Percentiles rank a stretch among this genome's conserved stretches.
Evolutionary conservation across 2,113 vertebrate genomes (phyloP).

Genomic region (Pantherophis guttatus): DNA sequence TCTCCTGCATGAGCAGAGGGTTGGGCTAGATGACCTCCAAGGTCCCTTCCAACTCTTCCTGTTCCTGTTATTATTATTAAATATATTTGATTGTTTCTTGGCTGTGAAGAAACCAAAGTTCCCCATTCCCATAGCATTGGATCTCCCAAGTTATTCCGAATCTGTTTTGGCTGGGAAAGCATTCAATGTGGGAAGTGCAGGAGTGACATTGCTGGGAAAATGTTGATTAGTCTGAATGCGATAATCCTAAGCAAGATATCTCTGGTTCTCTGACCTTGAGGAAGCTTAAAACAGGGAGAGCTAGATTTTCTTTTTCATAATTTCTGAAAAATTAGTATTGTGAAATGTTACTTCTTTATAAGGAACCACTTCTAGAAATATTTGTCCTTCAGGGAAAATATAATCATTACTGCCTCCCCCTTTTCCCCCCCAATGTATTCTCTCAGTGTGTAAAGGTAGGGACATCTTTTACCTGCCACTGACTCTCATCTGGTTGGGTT

Average conservation of each 20-base stretch:
- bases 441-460: neutral
- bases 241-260: neutral
- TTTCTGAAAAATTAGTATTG: neutral
- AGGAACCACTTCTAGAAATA: neutral
- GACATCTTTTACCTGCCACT: neutral
- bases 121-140: neutral
- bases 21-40: too few species aligned
- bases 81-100: neutral
- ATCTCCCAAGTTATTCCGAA: neutral
- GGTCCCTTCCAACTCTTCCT: too few species aligned
- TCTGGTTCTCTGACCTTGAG: neutral
- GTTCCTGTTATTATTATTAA: neutral
- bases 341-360: neutral
- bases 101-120: neutral
- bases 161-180: neutral
- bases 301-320: neutral
- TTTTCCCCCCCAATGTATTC: neutral
- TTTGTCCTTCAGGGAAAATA: neutral
- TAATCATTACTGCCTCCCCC: neutral
- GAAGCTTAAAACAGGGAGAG: neutral
- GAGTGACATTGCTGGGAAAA: neutral
- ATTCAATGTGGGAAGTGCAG: neutral
- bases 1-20: too few species aligned
- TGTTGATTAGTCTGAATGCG: neutral
- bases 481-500: neutral